These are phyloP conservation scores for Drosophila nigricruria DNA, from an alignment of 2,888 invertebrate genomes.

Conservation along the genomic window DNA sequence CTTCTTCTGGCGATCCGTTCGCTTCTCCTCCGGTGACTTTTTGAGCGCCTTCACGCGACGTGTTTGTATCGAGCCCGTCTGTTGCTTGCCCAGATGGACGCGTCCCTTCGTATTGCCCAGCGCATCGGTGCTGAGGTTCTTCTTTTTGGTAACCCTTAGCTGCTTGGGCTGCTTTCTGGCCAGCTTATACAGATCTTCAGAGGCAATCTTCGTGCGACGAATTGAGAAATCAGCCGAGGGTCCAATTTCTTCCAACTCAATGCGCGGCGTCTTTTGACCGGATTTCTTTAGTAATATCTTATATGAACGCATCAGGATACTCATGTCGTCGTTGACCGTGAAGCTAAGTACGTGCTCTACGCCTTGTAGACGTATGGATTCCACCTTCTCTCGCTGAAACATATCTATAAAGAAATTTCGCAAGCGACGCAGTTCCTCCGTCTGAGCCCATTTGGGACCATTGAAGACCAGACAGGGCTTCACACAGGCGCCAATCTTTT, in stretches of 20 bases:
- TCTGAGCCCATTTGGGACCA: conserved; percentile 95
- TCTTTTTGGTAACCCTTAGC: conserved; percentile 92
- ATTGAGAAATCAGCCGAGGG: conserved; percentile 95
- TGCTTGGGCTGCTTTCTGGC: conserved; percentile 93
- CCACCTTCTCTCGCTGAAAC: conserved; percentile 89
- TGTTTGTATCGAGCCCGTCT: conserved; percentile 92
- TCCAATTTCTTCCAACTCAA: conserved; percentile 91
- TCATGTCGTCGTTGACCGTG: conserved; percentile 91
- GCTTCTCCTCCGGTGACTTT: conserved; percentile 90
- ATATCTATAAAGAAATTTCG: conserved; percentile 96
- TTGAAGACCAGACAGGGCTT: conserved; percentile 97
- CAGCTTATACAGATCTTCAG: conserved; percentile 94
- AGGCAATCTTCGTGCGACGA: conserved; percentile 94
- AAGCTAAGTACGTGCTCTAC: conserved; percentile 97
- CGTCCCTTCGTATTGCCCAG: conserved; percentile 96
- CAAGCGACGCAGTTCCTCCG: conserved; percentile 92
- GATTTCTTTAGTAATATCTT: conserved; percentile 96
- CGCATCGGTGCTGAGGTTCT: conserved; percentile 94
- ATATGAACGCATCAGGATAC: conserved; percentile 91
- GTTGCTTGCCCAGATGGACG: conserved; percentile 96
- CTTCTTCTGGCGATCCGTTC: conserved; percentile 87
- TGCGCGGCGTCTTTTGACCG: conserved; percentile 93
- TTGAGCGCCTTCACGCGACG: conserved; percentile 95
- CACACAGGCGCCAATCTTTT: conserved; percentile 91
- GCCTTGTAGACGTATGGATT: conserved; percentile 94